Conservation (phyloP, 2,888 invertebrate genomes). For the Anodontia alba region DNA sequence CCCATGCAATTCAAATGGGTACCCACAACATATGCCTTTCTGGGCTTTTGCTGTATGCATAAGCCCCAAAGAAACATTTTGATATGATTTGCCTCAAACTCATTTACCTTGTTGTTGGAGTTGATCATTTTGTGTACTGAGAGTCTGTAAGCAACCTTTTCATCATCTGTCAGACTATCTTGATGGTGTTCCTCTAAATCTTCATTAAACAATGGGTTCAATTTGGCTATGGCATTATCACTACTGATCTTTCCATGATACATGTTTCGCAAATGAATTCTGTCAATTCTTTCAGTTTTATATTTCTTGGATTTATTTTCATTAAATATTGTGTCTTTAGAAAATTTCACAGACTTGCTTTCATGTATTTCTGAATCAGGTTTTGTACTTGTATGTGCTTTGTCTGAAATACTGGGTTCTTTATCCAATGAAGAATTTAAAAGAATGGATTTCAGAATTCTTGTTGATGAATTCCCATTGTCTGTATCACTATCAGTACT, state of each 20-base stretch:
- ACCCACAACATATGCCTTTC: too few species aligned
- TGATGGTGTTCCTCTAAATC: slow-evolving; percentile 46
- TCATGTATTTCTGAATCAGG: slow-evolving; percentile 59
- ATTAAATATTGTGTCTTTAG: slow-evolving; percentile 74
- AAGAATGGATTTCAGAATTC: slow-evolving; percentile 64
- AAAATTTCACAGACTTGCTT: slow-evolving; percentile 71
- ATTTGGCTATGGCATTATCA: slow-evolving; percentile 61
- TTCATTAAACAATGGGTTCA: slow-evolving; percentile 70
- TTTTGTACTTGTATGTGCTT: slow-evolving; percentile 18
- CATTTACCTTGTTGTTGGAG: background rate
- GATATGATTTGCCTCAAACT: too few species aligned
- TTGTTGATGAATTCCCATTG: slow-evolving; percentile 39
- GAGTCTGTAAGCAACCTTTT: slow-evolving; percentile 56
- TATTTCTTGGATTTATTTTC: slow-evolving; percentile 72
- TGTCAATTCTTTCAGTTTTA: slow-evolving; percentile 63
- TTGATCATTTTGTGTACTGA: slow-evolving; percentile 46
- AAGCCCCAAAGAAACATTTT: too few species aligned
- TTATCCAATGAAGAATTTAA: slow-evolving; percentile 20
- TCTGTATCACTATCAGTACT: slow-evolving; percentile 2
- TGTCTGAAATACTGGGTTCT: background rate
- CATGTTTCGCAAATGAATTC: slow-evolving; percentile 63
- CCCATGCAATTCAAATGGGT: too few species aligned
- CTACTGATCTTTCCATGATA: slow-evolving; percentile 63
- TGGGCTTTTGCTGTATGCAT: too few species aligned
- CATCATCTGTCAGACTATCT: slow-evolving; percentile 64